Conservation (phyloP, 1,140 invertebrate genomes). For the Aphaenogaster ashmeadi region DNA sequence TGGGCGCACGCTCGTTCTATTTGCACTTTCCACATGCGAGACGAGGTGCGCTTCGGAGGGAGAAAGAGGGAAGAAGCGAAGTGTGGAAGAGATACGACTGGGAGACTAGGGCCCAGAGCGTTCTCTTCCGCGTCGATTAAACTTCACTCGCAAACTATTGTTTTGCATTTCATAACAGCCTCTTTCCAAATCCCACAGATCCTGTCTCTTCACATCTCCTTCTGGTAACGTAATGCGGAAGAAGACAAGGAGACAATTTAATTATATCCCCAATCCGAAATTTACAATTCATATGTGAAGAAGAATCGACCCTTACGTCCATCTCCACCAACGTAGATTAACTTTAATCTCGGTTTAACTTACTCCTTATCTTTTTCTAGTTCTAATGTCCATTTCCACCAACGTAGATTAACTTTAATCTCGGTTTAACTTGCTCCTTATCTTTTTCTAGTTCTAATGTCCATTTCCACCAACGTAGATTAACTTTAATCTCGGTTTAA, state of each 20-base stretch:
- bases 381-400: too few species aligned
- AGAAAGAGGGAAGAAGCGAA: not conserved
- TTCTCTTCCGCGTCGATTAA: not conserved
- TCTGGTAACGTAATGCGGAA: not conserved
- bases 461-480: too few species aligned
- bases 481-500: too few species aligned
- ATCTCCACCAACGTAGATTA: too few species aligned
- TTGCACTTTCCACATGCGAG: not conserved
- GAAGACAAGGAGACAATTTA: not conserved
- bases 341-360: too few species aligned
- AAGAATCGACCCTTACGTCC: not conserved
- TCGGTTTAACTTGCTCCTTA: too few species aligned
- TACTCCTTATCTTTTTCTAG: too few species aligned
- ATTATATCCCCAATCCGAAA: not conserved
- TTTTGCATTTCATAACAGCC: too few species aligned
- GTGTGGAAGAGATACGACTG: not conserved
- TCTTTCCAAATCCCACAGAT: not conserved
- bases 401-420: too few species aligned
- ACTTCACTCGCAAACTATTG: too few species aligned
- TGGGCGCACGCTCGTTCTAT: not conserved
- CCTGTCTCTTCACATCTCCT: not conserved
- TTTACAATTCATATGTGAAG: not conserved
- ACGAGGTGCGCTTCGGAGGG: not conserved
- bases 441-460: too few species aligned
- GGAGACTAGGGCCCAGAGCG: not conserved